These are phyloP conservation scores for Melanotaenia parkinsoni DNA, from an alignment of 2,797 vertebrate genomes.

Conservation along the genomic window DNA sequence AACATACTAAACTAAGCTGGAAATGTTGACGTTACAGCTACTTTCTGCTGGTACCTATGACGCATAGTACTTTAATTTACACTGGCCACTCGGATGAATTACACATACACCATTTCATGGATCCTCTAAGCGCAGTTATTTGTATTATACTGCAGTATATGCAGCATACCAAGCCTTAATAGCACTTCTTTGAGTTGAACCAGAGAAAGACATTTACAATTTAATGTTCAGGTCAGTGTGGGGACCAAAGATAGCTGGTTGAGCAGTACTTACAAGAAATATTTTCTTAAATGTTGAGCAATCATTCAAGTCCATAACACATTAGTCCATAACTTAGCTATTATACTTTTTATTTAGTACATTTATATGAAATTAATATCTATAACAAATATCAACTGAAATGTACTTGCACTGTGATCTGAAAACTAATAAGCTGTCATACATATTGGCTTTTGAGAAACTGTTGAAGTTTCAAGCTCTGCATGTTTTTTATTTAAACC, in stretches of 20 bases:
- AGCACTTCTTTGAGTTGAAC: neutral
- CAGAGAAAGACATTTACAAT: constrained; percentile 3
- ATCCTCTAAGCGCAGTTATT: neutral
- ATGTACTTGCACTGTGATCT: neutral
- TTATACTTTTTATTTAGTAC: neutral
- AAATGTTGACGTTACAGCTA: constrained; percentile 18
- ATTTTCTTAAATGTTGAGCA: neutral
- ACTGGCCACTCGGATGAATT: neutral
- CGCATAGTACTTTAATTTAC: neutral
- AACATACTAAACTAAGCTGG: constrained; percentile 29
- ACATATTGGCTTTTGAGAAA: neutral
- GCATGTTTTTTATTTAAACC: neutral
- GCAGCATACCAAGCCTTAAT: neutral
- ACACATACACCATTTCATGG: neutral
- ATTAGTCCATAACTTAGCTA: neutral
- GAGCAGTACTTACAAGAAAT: neutral
- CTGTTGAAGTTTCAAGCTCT: neutral
- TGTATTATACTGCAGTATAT: neutral
- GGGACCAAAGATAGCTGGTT: neutral
- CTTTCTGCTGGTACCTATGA: neutral
- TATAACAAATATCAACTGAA: neutral
- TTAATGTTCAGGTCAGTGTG: constrained; percentile 21
- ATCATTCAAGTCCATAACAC: neutral
- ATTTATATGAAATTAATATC: neutral
- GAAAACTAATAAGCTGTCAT: neutral